A percentile compares a stretch with the other conserved stretches of the same genome.
Evolutionary conservation across 2,113 vertebrate species (phyloP).

Genomic region (Cynopterus brachyotis): DNA sequence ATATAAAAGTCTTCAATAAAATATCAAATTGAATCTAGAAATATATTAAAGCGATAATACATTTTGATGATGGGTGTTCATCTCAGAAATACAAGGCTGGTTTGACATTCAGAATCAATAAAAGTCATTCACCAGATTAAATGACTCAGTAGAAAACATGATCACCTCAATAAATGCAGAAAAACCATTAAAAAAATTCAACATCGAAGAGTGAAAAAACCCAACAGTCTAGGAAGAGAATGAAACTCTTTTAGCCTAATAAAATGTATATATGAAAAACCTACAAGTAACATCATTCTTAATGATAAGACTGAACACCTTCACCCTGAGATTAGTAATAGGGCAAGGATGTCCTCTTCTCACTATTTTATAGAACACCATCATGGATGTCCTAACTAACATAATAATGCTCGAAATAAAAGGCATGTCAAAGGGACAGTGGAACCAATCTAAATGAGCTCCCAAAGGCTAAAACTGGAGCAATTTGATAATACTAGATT

Average conservation of each 20-base stretch:
- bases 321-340: not conserved
- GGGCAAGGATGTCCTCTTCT: not conserved
- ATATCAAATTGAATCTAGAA: not conserved
- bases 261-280: not conserved
- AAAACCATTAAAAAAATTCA: not conserved
- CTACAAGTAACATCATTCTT: not conserved
- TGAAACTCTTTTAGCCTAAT: not conserved
- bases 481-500: not conserved
- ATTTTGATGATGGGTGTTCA: not conserved
- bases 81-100: not conserved
- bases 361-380: not conserved
- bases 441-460: not conserved
- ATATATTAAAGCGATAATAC: not conserved
- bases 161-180: not conserved
- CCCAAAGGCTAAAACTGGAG: constrained; percentile 17
- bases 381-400: not conserved
- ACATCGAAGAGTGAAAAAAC: not conserved
- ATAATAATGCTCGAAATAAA: not conserved
- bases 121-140: not conserved
- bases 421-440: not conserved
- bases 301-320: not conserved
- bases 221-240: not conserved
- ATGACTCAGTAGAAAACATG: not conserved
- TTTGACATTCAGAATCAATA: not conserved
- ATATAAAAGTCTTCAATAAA: not conserved